phyloP scores from a whole-genome alignment of 2,888 invertebrate species.

The Nomada fabriciana region DNA sequence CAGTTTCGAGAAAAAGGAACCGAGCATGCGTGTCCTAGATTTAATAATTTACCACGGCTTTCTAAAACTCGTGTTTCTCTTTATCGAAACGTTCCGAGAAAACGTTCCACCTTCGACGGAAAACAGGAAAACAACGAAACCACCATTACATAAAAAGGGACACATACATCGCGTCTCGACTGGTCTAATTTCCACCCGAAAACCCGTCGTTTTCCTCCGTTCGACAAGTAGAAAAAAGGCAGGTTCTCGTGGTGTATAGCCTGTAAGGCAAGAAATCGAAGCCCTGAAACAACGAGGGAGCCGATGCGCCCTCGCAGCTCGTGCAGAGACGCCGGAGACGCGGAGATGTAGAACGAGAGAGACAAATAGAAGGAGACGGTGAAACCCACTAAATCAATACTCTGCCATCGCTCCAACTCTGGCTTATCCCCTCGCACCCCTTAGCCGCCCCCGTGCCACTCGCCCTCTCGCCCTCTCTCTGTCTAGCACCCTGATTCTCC shows the following conservation, averaged over 20 bases:
- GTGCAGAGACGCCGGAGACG: constrained; percentile 74
- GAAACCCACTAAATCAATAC: constrained; percentile 84
- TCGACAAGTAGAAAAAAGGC: constrained; percentile 8
- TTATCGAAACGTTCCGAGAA: background rate
- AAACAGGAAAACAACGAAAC: background rate
- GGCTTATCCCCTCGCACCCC: constrained; percentile 80
- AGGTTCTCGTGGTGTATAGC: constrained; percentile 13
- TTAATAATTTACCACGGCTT: no score
- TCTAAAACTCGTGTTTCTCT: background rate
- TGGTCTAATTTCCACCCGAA: constrained; percentile 29
- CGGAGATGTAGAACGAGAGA: constrained; percentile 81
- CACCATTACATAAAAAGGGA: background rate
- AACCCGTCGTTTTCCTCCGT: constrained; percentile 6
- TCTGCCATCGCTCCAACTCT: constrained; percentile 85
- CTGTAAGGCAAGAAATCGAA: constrained; percentile 66
- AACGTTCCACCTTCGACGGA: no score
- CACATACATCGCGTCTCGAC: background rate
- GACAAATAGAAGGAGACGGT: constrained; percentile 84
- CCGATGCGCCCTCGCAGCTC: constrained; percentile 68
- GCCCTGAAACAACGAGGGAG: constrained; percentile 68
- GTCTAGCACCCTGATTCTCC: constrained; percentile 18
- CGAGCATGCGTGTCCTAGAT: no score
- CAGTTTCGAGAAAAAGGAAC: no score
- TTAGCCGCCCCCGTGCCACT: constrained; percentile 66
- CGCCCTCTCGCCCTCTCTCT: constrained; percentile 42